phyloP scores from a whole-genome alignment of 2,888 invertebrate species.

The Oscheius myriophilus region DNA sequence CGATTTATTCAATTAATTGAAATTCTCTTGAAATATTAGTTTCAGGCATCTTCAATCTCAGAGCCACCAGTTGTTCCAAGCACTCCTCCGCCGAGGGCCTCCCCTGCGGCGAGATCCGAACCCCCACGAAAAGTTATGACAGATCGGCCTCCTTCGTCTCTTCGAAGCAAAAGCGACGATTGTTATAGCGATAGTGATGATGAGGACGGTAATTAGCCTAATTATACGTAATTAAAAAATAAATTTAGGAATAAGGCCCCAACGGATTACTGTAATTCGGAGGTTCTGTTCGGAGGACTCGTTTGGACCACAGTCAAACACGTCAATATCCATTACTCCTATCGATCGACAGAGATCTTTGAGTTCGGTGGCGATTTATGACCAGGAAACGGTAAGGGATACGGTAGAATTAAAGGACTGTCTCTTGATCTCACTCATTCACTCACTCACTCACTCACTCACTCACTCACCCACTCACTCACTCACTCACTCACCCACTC shows the following conservation, averaged over 20 bases:
- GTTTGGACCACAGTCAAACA: slow-evolving; percentile 37
- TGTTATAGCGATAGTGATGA: slow-evolving; percentile 30
- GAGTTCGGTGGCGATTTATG: slow-evolving; percentile 55
- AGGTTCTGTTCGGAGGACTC: slow-evolving; percentile 44
- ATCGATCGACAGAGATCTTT: slow-evolving; percentile 51
- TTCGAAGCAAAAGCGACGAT: slow-evolving; percentile 20
- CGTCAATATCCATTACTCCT: slow-evolving; percentile 60
- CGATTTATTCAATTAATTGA: no score
- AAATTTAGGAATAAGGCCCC: slow-evolving; percentile 24
- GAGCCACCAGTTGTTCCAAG: slow-evolving; percentile 13
- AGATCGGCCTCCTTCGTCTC: slow-evolving; percentile 19
- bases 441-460: no score
- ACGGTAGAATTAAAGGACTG: no score
- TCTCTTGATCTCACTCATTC: no score
- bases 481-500: no score
- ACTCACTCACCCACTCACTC: no score
- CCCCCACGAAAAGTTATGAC: slow-evolving; percentile 33
- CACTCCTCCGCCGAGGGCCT: slow-evolving; percentile 12
- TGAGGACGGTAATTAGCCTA: slow-evolving; percentile 26
- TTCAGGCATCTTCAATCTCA: slow-evolving; percentile 11
- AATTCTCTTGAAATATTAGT: no score
- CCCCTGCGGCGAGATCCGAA: slow-evolving; percentile 34
- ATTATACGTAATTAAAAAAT: not conserved
- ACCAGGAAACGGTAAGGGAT: slow-evolving; percentile 36
- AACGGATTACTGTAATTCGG: slow-evolving; percentile 48